Evolutionary conservation across 2,888 invertebrate genomes (phyloP).

Genomic region (Nasonia oneida): DNA sequence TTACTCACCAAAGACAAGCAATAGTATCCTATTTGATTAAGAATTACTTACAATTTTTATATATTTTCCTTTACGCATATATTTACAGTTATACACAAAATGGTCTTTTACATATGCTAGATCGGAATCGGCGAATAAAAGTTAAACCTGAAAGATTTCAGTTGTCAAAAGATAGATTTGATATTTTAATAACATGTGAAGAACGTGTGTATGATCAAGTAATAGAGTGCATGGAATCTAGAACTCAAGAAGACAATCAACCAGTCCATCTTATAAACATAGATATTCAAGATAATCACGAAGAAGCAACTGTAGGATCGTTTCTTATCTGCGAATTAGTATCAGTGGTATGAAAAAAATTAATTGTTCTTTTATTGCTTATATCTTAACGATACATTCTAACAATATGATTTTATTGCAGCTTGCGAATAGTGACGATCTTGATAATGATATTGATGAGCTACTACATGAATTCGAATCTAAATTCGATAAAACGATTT

Average conservation of each 20-base stretch:
- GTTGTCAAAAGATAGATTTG: slow-evolving; percentile 92
- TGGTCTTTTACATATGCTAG: slow-evolving; percentile 98
- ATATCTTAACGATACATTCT: slow-evolving; percentile 20
- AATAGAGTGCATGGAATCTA: slow-evolving; percentile 93
- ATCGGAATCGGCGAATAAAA: slow-evolving; percentile 97
- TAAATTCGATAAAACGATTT: slow-evolving; percentile 90
- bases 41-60: neutral
- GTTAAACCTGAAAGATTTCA: slow-evolving; percentile 97
- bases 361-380: slow-evolving; percentile 27
- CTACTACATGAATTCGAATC: slow-evolving; percentile 96
- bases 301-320: slow-evolving; percentile 99
- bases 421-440: slow-evolving; percentile 93
- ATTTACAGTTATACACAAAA: slow-evolving; percentile 93
- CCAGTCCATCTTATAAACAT: slow-evolving; percentile 98
- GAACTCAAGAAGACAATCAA: slow-evolving; percentile 89
- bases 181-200: slow-evolving; percentile 97
- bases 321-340: slow-evolving; percentile 98
- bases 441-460: slow-evolving; percentile 99
- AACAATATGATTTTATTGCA: slow-evolving; percentile 72
- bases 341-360: slow-evolving; percentile 84
- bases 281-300: slow-evolving; percentile 99
- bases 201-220: slow-evolving; percentile 99
- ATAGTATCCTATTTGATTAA: slow-evolving; percentile 84
- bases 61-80: slow-evolving; percentile 69
- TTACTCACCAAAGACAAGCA: slow-evolving; percentile 93